Percentiles rank a stretch among this genome's conserved stretches.
Conservation (phyloP, 2,888 invertebrate species). For the Fabriciana adippe region DNA sequence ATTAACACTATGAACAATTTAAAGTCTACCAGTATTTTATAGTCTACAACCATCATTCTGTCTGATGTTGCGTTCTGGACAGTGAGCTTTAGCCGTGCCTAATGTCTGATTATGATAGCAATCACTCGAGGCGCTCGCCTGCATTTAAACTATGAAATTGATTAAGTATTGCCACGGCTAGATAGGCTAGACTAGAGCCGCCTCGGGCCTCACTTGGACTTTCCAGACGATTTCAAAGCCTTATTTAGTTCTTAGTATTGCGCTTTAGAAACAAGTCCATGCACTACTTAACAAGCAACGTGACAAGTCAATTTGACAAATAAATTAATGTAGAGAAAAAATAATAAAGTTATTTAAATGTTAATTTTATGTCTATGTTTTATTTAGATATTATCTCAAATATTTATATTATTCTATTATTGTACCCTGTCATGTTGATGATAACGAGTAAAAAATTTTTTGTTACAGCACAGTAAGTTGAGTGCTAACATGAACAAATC, state of each 20-base stretch:
- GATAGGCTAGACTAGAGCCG: slow-evolving; percentile 15
- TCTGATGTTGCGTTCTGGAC: slow-evolving; percentile 7
- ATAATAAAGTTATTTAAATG: neutral
- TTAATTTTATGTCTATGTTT: neutral
- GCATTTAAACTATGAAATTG: slow-evolving; percentile 39
- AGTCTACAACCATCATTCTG: neutral
- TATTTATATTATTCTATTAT: too few relatives aligned
- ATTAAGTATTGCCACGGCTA: slow-evolving; percentile 31
- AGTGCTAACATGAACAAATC: too few relatives aligned
- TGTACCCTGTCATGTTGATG: too few relatives aligned
- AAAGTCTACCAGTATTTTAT: neutral
- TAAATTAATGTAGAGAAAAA: neutral
- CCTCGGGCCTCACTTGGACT: slow-evolving; percentile 35
- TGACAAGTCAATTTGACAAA: slow-evolving; percentile 14
- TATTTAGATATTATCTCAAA: too few relatives aligned
- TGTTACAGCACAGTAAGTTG: too few relatives aligned
- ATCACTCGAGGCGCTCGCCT: slow-evolving; percentile 32
- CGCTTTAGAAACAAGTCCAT: slow-evolving; percentile 7
- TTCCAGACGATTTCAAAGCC: slow-evolving; percentile 27
- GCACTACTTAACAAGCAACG: slow-evolving; percentile 7
- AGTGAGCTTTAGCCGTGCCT: slow-evolving; percentile 28
- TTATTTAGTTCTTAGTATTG: slow-evolving; percentile 8
- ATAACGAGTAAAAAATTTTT: too few relatives aligned
- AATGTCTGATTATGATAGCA: slow-evolving; percentile 35
- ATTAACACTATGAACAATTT: neutral